These are phyloP conservation scores for Plutomurus gul DNA, from an alignment of 1,140 invertebrate genomes.

Conservation along the genomic window DNA sequence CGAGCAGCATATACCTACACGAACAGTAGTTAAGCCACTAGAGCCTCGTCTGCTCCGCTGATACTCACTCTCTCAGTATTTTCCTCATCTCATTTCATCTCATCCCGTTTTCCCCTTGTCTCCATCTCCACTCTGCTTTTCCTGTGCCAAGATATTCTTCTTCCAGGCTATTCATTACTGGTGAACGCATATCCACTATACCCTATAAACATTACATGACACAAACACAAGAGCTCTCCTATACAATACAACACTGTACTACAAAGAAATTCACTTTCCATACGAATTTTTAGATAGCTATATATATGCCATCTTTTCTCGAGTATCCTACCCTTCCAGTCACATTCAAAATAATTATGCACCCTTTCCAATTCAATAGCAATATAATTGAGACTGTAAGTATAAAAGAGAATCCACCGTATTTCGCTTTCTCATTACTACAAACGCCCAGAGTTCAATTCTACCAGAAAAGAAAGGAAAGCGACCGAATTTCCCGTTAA, in stretches of 20 bases:
- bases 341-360: constrained; percentile 25
- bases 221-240: not conserved
- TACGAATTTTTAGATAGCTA: no score
- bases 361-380: constrained; percentile 19
- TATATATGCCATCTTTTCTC: no score
- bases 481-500: not conserved
- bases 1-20: no score
- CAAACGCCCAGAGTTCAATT: no score
- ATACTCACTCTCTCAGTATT: not conserved
- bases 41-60: no score
- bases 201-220: constrained; percentile 11
- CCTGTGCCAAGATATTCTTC: not conserved
- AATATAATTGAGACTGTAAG: not conserved
- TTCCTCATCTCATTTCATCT: constrained; percentile 21
- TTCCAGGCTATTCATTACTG: constrained; percentile 22
- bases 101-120: constrained; percentile 8
- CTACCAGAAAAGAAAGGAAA: not conserved
- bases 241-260: not conserved
- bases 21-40: no score
- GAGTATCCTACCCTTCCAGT: not conserved
- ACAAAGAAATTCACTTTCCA: not conserved
- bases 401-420: not conserved
- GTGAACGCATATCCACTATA: no score
- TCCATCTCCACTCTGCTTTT: not conserved
- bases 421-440: not conserved